A percentile compares a stretch with the other conserved stretches of the same genome.
phyloP scores from a whole-genome alignment of 2,888 invertebrate species.

The Trissolcus japonicus region DNA sequence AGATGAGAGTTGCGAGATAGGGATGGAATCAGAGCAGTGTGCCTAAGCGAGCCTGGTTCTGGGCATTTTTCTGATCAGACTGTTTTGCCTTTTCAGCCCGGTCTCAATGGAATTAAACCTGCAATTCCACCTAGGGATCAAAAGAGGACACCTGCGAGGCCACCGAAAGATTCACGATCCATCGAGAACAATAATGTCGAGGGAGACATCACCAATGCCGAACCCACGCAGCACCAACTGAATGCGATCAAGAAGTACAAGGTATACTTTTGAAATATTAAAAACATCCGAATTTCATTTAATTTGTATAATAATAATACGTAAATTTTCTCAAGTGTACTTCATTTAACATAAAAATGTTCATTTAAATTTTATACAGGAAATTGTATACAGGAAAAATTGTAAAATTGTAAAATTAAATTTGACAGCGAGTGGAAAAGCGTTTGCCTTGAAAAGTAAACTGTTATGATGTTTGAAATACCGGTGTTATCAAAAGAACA shows the following conservation, averaged over 20 bases:
- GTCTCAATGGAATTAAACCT: constrained; percentile 77
- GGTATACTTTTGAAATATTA: constrained; percentile 77
- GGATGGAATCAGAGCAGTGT: constrained; percentile 3
- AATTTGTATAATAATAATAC: not conserved
- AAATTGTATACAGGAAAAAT: no score
- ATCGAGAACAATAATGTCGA: constrained; percentile 74
- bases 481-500: constrained; percentile 24
- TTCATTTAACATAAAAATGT: no score
- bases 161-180: constrained; percentile 81
- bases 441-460: not conserved
- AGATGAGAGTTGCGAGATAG: constrained; percentile 11
- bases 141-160: constrained; percentile 81
- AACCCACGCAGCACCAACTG: constrained; percentile 87
- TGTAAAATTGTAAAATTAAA: not conserved
- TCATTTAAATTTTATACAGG: no score
- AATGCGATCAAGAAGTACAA: constrained; percentile 95
- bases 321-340: no score
- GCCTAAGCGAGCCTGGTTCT: no score
- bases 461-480: constrained; percentile 9
- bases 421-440: not conserved
- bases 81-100: constrained; percentile 67
- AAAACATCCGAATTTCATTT: not conserved
- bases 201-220: constrained; percentile 77
- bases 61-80: no score
- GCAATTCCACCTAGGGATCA: constrained; percentile 83